These are phyloP conservation scores for Folsomia candida DNA, from an alignment of 2,888 invertebrate genomes.

Conservation along the genomic window DNA sequence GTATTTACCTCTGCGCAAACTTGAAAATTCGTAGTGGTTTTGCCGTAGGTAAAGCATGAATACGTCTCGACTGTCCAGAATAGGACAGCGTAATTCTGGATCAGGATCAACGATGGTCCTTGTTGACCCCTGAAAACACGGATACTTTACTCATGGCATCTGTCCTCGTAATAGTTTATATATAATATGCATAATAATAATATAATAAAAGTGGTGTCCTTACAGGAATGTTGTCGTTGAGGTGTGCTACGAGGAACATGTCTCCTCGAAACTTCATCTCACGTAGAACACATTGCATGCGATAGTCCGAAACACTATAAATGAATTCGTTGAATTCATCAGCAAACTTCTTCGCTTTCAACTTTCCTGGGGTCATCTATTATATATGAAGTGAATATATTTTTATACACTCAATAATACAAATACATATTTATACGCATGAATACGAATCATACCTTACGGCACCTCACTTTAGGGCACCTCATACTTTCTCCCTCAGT, in stretches of 20 bases:
- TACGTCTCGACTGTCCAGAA: conserved; percentile 99
- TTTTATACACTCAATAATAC: too few relatives aligned
- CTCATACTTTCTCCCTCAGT: too few relatives aligned
- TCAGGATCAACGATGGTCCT: conserved; percentile 97
- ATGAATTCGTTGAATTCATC: too few relatives aligned
- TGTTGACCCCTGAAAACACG: too few relatives aligned
- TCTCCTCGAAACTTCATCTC: not conserved
- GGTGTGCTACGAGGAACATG: not conserved
- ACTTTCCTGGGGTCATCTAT: too few relatives aligned
- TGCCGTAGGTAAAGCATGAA: conserved; percentile 96
- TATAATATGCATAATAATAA: not conserved
- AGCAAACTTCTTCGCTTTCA: too few relatives aligned
- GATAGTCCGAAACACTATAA: not conserved
- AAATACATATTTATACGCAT: too few relatives aligned
- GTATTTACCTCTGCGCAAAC: conserved; percentile 87
- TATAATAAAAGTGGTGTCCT: not conserved
- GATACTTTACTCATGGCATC: not conserved
- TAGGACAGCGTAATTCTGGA: conserved; percentile 87
- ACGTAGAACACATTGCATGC: not conserved
- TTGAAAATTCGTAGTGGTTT: conserved; percentile 97
- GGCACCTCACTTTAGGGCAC: too few relatives aligned
- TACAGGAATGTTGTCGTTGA: not conserved
- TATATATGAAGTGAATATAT: too few relatives aligned
- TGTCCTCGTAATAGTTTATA: not conserved
- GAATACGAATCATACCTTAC: too few relatives aligned